Evolutionary conservation across 2,797 vertebrate species (phyloP), one percentile per base, ranked within the genome.

Genomic region (Falco peregrinus): DNA sequence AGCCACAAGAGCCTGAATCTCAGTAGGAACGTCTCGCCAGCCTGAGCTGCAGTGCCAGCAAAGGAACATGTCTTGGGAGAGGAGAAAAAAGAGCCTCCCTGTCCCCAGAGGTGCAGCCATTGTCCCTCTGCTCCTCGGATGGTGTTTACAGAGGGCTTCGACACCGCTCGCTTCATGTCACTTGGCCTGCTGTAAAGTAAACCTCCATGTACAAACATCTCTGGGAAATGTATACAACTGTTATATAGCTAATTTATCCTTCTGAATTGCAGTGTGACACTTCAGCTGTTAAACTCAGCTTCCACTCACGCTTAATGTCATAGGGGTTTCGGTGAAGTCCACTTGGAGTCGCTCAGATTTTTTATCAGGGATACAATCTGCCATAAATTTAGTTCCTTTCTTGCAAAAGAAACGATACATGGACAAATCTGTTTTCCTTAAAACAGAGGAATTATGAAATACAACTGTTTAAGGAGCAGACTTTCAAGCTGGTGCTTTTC

Each of bases 111-210:
- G 28, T 31, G 37, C 63, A 71, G 53, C 87, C 18, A 2, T 4
- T 31, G 6, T 45, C 65, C 71, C 45, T 10, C 54, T 51, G 77
- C 92, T 70, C 50, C 81, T 89, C 35, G 5, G 59, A 69, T 64
- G 22, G 54, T 92, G 90, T 91, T 95, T 68, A 74, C 8, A 53
- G 67, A 84, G 22, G 0, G 2, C 56, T 51, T 77, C 6, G 20
- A 53, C 57, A 39, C 82, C 13, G 20, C 63, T 82, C 1, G 0
- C 78, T 83, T 60, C 33, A 20, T 87, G 78, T 67, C 64, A 5
- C 63, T 96, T 76, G 95, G 84, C 80, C 77, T 70, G 37, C 69
- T 63, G 43, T 31, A 93, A 86, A 90, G 35, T 64, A 90, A 96
- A 95, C 41, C 74, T 45, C 8, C 64, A 10, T 2, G 11, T 53